Evolutionary conservation across 2,113 vertebrate genomes (phyloP), one percentile per base, ranked within the genome.

Genomic region (Eurystomus gularis): DNA sequence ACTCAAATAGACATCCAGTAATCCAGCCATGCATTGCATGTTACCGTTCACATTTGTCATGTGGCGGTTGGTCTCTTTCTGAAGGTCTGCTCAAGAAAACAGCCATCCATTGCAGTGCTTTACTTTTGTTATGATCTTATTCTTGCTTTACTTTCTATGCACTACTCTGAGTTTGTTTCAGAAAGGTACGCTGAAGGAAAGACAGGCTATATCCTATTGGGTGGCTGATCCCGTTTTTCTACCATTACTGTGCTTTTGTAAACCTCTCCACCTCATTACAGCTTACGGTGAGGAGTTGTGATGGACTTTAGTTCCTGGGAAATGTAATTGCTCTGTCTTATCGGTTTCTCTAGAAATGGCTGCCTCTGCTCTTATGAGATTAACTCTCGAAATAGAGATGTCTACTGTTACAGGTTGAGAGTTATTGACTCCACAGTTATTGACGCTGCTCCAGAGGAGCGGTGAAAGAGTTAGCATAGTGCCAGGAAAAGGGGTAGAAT

Each of bases 51-150:
- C 39, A 86, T 91, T 91, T 79, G 14, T 90, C 60, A 58, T 46
- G 51, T 46, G 61, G 71, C 3, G 20, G 25, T 64, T 89, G 37
- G 25, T 78, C 33, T 90, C 65, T 49, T 86, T 71, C 69, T 90
- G 80, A 88, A 96, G 80, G 68, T 92, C 31, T 88, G 31, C 40
- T 86, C 37, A 73, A 54, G 80, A 91, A 79, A 96, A 82, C 25
- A 85, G 57, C 21, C 18, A 48, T 25, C n/a, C 60, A 42, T 25
- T 65, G 29, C 9, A 62, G 37, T 2, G 0, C 31, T 77, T 61
- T 49, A 46, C 60, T n/a, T 92, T 62, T 48, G 17, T 83, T 46
- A 78, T n/a, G 21, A 8, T 55, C 35, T 78, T 81, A 40, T 37
- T 81, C 42, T 84, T 73, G 17, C 13, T 88, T 73, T 58, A 65